Percentiles rank a stretch among this genome's conserved stretches.
Conservation (phyloP, 2,888 invertebrate species). For the Idaea aversata region DNA sequence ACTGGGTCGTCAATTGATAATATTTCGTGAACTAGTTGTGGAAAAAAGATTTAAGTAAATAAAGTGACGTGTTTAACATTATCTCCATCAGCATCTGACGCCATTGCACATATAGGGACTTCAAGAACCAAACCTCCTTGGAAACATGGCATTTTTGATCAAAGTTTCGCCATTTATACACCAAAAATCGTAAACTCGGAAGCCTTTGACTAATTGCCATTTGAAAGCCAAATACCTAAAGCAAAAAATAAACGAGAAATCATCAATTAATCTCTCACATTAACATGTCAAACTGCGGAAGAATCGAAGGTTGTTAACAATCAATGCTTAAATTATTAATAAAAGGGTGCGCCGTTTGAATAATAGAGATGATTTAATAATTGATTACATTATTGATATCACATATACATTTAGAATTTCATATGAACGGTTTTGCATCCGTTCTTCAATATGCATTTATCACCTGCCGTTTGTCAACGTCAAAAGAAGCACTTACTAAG, state of each 20-base stretch:
- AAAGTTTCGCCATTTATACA: background rate
- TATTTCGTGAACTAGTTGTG: too few species aligned
- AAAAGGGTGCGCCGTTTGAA: constrained; percentile 1
- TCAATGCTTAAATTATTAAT: background rate
- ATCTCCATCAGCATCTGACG: too few species aligned
- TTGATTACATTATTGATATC: background rate
- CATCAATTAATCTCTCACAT: constrained; percentile 22
- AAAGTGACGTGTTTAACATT: too few species aligned
- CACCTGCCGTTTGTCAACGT: too few species aligned
- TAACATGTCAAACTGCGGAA: constrained; percentile 24
- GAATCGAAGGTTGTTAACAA: background rate
- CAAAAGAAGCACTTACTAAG: too few species aligned
- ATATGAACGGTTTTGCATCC: too few species aligned
- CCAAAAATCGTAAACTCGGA: background rate
- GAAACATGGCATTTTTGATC: background rate
- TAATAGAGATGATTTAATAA: background rate
- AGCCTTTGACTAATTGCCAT: constrained; percentile 6
- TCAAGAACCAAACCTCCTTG: too few species aligned
- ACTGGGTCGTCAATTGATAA: too few species aligned
- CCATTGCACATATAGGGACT: too few species aligned
- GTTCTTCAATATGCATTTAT: too few species aligned
- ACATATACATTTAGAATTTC: too few species aligned
- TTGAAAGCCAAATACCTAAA: constrained; percentile 12
- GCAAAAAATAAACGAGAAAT: constrained; percentile 18
- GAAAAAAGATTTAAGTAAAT: too few species aligned